phyloP scores from a whole-genome alignment of 2,888 invertebrate species.

The Galeopsomyia nigrocyanea region DNA sequence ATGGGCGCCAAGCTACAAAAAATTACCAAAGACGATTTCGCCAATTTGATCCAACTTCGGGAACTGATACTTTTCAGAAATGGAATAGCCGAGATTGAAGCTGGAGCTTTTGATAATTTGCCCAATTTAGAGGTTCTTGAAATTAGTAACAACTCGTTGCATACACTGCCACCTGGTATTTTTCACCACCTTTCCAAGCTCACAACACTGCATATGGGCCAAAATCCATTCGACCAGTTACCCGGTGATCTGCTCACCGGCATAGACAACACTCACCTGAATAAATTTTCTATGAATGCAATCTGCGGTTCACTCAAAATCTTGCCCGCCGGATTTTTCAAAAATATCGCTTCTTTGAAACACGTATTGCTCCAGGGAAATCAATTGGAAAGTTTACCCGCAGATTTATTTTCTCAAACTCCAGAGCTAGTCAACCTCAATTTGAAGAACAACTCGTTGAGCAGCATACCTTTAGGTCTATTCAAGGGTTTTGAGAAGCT shows the following conservation, averaged over 20 bases:
- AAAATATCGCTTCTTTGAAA: constrained; percentile 72
- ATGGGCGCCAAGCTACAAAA: constrained; percentile 75
- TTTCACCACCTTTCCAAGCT: constrained; percentile 46
- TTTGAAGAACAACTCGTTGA: constrained; percentile 68
- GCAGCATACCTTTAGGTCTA: too few relatives aligned
- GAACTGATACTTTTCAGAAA: constrained; percentile 79
- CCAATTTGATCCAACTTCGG: constrained; percentile 66
- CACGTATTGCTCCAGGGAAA: constrained; percentile 73
- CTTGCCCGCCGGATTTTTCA: constrained; percentile 75
- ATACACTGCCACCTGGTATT: constrained; percentile 72
- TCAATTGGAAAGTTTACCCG: constrained; percentile 73
- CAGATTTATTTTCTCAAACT: constrained; percentile 59
- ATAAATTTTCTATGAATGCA: constrained; percentile 64
- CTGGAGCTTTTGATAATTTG: constrained; percentile 75
- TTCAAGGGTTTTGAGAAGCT: too few relatives aligned
- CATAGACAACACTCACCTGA: constrained; percentile 70
- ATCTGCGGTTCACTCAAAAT: constrained; percentile 72
- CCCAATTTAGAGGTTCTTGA: constrained; percentile 75
- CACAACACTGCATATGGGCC: constrained; percentile 68
- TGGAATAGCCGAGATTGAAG: constrained; percentile 72
- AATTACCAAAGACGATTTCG: constrained; percentile 62
- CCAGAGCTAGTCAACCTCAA: background rate
- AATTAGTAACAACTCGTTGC: constrained; percentile 78
- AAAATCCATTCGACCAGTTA: constrained; percentile 75
- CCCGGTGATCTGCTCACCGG: constrained; percentile 73